phyloP scores from a whole-genome alignment of 2,797 vertebrate genomes.

The Clamator glandarius region DNA sequence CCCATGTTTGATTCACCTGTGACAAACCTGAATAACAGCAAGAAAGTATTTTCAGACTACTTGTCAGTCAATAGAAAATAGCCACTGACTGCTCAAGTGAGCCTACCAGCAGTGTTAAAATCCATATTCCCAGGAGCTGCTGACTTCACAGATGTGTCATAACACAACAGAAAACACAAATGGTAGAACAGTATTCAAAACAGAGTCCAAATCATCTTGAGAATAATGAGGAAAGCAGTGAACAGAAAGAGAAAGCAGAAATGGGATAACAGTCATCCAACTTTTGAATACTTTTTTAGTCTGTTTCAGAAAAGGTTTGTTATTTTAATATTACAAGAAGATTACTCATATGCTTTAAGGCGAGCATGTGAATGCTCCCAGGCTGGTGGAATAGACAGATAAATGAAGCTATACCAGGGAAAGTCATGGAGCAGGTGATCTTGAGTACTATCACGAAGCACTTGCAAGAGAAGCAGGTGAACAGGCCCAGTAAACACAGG shows the following conservation, averaged over 20 bases:
- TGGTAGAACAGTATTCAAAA: not conserved
- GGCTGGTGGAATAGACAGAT: not conserved
- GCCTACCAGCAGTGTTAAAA: not conserved
- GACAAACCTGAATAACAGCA: not conserved
- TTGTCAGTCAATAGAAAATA: not conserved
- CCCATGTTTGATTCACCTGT: not conserved
- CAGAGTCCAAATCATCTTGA: not conserved
- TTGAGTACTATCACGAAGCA: too few relatives aligned
- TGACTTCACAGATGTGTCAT: not conserved
- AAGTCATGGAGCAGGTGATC: too few relatives aligned
- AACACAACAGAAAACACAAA: not conserved
- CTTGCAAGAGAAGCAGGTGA: too few relatives aligned
- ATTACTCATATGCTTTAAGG: not conserved
- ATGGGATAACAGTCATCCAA: not conserved
- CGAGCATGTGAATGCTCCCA: not conserved
- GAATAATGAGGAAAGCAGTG: not conserved
- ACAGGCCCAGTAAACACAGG: too few relatives aligned
- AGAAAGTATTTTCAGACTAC: not conserved
- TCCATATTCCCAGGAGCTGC: not conserved
- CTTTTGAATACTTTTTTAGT: not conserved
- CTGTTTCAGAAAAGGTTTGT: not conserved
- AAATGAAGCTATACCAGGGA: not conserved
- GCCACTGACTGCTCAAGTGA: not conserved
- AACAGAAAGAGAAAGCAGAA: not conserved
- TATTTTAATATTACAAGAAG: not conserved